phyloP scores from a whole-genome alignment of 1,140 invertebrate species.

The Lucilia sericata region DNA sequence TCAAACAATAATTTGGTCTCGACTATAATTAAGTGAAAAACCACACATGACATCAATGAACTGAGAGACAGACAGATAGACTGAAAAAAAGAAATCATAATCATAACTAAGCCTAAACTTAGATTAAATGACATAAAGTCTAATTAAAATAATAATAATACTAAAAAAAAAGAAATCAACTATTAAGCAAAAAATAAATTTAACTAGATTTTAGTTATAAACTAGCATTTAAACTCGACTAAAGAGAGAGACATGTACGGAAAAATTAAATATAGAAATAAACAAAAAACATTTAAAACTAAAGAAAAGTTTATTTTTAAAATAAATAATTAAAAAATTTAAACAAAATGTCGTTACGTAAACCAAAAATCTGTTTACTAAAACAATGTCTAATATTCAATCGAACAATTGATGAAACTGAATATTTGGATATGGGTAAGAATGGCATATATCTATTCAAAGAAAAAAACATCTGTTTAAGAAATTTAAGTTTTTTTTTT shows the following conservation, averaged over 20 bases:
- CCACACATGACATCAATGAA: too few species aligned
- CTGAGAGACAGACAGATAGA: too few species aligned
- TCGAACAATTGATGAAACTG: conserved; percentile 3
- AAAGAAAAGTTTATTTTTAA: background rate
- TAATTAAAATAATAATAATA: background rate
- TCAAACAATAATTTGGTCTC: too few species aligned
- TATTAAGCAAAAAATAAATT: background rate
- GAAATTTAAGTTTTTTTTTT: background rate
- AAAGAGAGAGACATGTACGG: background rate
- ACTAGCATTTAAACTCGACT: conserved; percentile 30
- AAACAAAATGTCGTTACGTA: conserved; percentile 12
- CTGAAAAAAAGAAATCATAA: too few species aligned
- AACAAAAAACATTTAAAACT: background rate
- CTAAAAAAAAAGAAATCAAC: background rate
- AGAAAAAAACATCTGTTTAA: background rate
- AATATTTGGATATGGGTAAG: background rate
- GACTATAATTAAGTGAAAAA: too few species aligned
- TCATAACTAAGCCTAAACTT: too few species aligned
- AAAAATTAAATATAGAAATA: background rate
- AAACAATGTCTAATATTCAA: conserved; percentile 26
- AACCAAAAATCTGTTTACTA: conserved; percentile 37
- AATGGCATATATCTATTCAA: background rate
- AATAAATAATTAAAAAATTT: background rate
- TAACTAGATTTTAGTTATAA: conserved; percentile 29
- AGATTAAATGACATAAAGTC: background rate